Base-by-base conservation (phyloP, 2,797 vertebrate species). In the Spea hammondii region DNA sequence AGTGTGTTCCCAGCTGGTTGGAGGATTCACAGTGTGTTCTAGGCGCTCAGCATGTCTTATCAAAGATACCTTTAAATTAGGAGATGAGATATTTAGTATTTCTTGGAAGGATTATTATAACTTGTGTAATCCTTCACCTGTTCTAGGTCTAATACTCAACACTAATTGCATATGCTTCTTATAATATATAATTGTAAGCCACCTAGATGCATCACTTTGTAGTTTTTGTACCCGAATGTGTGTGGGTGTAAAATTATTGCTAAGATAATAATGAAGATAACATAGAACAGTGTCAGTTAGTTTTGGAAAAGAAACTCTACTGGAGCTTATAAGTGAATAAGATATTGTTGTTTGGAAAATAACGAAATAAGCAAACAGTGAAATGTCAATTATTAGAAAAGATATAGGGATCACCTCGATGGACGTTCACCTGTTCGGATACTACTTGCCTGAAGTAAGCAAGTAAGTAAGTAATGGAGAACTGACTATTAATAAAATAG, bases 1-100 rank as follows among this genome's bases (percentile, higher is more conserved):
- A 79, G 32, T 77, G 11, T 84, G 82, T 76, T 80, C 71, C 79
- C 70, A 79, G 13, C 59, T 82, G 77, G 57, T 69, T 79, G 80
- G 70, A 78, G 82, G 67, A 83, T 85, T 86, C 84, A 85, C 64
- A 62, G 46, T 77, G 55, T 54, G 80, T 85, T 84, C 86, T 79
- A 83, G 68, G 67, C 78, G 10, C 81, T 79, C 67, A 78, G 82
- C 73, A 83, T 83, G 50, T 57, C 79, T 86, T 81, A 83, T 82
- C 84, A 79, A 65, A 71, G 81, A 79, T 85, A 85, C 80, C 76
- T 73, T 76, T 85, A 84, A 86, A 88, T 90, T 86, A 91, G 82
- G 77, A 83, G 88, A 86, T 66, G 83, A 85, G 84, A 79, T 79
- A 78, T 86, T 89, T 88, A 89, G 85, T 65, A 79, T 83, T 83